A percentile compares a stretch with the other conserved stretches of the same genome.
Conservation (phyloP, 2,888 invertebrate species). For the Flexamia atlantica region DNA sequence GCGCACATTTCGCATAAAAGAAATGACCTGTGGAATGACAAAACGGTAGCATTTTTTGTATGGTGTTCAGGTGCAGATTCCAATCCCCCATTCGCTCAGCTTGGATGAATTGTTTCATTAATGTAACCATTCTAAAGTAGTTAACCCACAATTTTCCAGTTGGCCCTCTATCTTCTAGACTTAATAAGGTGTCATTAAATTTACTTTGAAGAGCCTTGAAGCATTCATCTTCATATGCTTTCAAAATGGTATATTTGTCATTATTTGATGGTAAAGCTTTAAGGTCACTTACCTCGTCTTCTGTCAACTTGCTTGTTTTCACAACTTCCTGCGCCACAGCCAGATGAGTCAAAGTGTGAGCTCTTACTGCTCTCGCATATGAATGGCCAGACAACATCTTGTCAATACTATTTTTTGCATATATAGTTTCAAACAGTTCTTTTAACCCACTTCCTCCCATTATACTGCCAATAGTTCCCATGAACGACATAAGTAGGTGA, state of each 20-base stretch:
- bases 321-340: neutral
- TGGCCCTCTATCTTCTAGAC: neutral
- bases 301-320: too few species aligned
- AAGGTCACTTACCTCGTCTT: neutral
- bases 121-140: neutral
- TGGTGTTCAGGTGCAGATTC: conserved; percentile 70
- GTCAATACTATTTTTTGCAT: neutral
- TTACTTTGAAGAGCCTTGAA: neutral
- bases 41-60: conserved; percentile 71
- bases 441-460: neutral
- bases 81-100: conserved; percentile 69
- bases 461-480: neutral
- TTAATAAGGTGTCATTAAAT: neutral
- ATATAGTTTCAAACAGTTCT: neutral
- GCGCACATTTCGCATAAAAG: neutral
- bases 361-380: neutral
- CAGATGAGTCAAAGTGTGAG: neutral
- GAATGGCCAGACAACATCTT: neutral
- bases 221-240: neutral
- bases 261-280: neutral
- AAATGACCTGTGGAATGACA: neutral
- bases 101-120: neutral
- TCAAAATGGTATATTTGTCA: neutral
- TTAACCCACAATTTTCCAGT: neutral
- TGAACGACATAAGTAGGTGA: neutral